Evolutionary conservation across 2,113 vertebrate species (phyloP), one percentile per base, ranked within the genome.

Genomic region (Propithecus coquereli): DNA sequence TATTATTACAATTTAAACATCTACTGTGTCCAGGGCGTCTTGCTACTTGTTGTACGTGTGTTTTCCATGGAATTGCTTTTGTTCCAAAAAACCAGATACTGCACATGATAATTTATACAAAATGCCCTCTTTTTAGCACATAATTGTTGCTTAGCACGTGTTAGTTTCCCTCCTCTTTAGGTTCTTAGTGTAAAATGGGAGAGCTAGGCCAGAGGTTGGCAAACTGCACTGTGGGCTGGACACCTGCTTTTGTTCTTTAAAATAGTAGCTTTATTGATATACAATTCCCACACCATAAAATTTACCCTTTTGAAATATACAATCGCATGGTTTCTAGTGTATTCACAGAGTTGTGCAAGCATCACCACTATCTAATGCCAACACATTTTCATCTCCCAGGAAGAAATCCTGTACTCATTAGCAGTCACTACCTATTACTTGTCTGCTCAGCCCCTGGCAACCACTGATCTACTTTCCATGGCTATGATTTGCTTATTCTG

Each of bases 41-140:
- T 85, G 76, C 13, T 77, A 37, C 63, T 85, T 82, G 40, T 52
- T 81, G 74, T 84, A 76, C 43, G 7, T 77, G 32, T 87, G 16
- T 54, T 81, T 96, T 94, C 47, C 59, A 71, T 81, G 66, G 61
- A 84, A 76, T 83, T 63, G 18, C n/a, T 96, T 93, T 94, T 93
- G 71, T 95, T 87, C 25, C 57, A 76, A 95, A 80, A 50, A 88
- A 61, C 47, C 34, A 57, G 74, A 34, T 89, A 40, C 17, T 89
- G 45, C 25, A 27, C 54, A 13, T 45, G 40, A 63, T 95, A 32
- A 83, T 66, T 71, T 57, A 27, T 61, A 47, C 8, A 37, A 52
- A 91, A 90, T 68, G 22, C 45, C 50, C 43, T 76, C 30, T 86
- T 27, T 65, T 83, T 79, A 82, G 40, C 32, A 66, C 30, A 43